Conservation (phyloP, 2,888 invertebrate genomes). For the Epinotia nisella region DNA sequence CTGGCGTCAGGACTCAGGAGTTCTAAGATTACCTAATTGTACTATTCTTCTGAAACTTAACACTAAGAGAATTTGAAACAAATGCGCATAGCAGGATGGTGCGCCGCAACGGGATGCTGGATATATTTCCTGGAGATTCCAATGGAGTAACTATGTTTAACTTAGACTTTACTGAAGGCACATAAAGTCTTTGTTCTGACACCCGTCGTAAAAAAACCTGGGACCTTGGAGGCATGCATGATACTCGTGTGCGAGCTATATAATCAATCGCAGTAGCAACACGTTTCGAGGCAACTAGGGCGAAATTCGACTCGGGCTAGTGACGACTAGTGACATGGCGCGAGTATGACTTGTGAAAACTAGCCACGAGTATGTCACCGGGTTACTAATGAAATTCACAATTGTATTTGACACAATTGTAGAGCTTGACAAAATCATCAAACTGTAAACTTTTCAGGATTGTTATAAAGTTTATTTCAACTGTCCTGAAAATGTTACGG, state of each 20-base stretch:
- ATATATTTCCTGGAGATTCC: no score
- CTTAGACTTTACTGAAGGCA: background rate
- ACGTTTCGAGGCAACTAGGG: background rate
- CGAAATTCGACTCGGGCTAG: background rate
- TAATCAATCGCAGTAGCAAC: slow-evolving; percentile 1
- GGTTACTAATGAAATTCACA: no score
- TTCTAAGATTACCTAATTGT: no score
- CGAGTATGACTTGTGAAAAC: no score
- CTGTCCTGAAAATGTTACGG: no score
- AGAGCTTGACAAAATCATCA: no score
- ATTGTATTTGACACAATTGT: no score
- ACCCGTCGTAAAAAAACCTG: background rate
- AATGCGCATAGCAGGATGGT: background rate
- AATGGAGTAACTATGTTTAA: background rate
- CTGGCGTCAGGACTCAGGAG: no score
- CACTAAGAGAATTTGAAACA: background rate
- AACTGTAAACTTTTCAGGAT: no score
- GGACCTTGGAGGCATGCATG: slow-evolving; percentile 5
- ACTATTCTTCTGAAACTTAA: no score
- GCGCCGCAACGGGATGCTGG: background rate
- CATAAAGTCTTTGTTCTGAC: slow-evolving; percentile 13
- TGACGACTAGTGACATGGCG: background rate
- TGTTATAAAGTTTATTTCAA: no score
- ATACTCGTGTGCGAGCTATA: slow-evolving; percentile 6
- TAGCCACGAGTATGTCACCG: no score